These are phyloP conservation scores for Torymus aiolomorphi DNA, from an alignment of 2,888 invertebrate species.

Conservation along the genomic window DNA sequence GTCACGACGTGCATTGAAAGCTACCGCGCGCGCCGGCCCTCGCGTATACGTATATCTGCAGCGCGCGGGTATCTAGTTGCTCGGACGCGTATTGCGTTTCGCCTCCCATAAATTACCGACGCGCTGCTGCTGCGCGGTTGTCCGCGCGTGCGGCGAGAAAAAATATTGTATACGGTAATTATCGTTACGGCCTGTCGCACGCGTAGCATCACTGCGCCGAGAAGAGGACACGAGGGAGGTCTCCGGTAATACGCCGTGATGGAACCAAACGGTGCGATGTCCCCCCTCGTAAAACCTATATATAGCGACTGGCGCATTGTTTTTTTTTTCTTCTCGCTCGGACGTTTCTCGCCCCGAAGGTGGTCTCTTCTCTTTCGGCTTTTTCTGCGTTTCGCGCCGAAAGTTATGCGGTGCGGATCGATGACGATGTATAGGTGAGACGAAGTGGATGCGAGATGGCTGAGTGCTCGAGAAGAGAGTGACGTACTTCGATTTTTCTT, in stretches of 20 bases:
- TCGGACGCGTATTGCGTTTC: conserved; percentile 45
- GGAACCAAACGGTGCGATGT: conserved; percentile 37
- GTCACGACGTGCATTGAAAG: conserved; percentile 60
- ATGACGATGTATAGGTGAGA: neutral
- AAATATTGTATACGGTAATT: conserved; percentile 54
- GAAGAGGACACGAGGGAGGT: conserved; percentile 19
- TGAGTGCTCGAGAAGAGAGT: neutral
- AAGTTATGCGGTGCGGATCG: conserved; percentile 10
- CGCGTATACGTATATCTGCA: too few relatives aligned
- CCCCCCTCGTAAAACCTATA: conserved; percentile 39
- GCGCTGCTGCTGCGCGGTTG: conserved; percentile 9
- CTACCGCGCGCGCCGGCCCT: too few relatives aligned
- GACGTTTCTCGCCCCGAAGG: neutral
- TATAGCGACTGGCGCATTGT: conserved; percentile 25
- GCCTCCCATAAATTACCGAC: conserved; percentile 55
- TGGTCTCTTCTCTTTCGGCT: conserved; percentile 4
- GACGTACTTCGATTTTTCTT: conserved; percentile 28
- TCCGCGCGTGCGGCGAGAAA: conserved; percentile 15
- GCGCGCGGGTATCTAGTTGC: conserved; percentile 35
- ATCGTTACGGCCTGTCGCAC: conserved; percentile 47
- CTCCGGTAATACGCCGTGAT: conserved; percentile 46
- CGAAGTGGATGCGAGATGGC: neutral
- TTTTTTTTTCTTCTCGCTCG: conserved; percentile 30
- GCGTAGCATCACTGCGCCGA: conserved; percentile 1
- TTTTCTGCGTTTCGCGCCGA: neutral